Conservation (phyloP, 1,140 invertebrate genomes). For the Amyelois transitella region DNA sequence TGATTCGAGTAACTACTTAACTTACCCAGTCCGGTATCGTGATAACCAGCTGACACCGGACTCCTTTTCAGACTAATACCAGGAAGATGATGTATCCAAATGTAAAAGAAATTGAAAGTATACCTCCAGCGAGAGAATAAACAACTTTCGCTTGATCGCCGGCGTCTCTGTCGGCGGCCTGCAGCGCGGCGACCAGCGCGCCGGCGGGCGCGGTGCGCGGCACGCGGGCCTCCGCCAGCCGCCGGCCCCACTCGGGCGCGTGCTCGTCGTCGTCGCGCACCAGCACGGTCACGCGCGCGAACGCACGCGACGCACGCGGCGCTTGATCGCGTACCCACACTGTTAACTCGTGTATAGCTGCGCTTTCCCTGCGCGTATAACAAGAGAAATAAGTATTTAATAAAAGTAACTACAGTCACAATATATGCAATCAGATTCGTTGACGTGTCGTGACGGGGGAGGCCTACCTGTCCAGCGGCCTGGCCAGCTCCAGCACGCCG, state of each 20-base stretch:
- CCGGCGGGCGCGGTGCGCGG: slow-evolving; percentile 31
- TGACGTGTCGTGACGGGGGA: too few relatives aligned
- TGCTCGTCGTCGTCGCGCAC: slow-evolving; percentile 95
- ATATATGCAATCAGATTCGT: too few relatives aligned
- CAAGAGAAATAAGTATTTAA: background rate
- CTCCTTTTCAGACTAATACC: too few relatives aligned
- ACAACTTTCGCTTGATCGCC: slow-evolving; percentile 28
- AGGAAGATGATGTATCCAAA: too few relatives aligned
- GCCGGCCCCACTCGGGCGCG: slow-evolving; percentile 76
- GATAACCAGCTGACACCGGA: too few relatives aligned
- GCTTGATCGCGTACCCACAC: slow-evolving; percentile 94
- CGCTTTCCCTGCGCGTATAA: slow-evolving; percentile 78
- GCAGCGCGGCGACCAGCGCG: slow-evolving; percentile 39
- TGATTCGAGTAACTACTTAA: too few relatives aligned
- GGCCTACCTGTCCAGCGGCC: slow-evolving; percentile 37
- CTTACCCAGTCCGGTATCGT: too few relatives aligned
- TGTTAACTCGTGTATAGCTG: slow-evolving; percentile 88
- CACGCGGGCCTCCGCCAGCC: slow-evolving; percentile 42
- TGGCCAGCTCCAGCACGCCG: slow-evolving; percentile 71
- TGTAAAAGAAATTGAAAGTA: background rate
- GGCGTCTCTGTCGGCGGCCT: slow-evolving; percentile 33
- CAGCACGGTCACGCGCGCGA: slow-evolving; percentile 86
- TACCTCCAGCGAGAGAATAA: slow-evolving; percentile 44
- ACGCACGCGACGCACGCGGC: slow-evolving; percentile 88
- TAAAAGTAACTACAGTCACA: too few relatives aligned